Evolutionary conservation across 2,888 invertebrate species (phyloP).

Genomic region (Pilophorus perplexus): DNA sequence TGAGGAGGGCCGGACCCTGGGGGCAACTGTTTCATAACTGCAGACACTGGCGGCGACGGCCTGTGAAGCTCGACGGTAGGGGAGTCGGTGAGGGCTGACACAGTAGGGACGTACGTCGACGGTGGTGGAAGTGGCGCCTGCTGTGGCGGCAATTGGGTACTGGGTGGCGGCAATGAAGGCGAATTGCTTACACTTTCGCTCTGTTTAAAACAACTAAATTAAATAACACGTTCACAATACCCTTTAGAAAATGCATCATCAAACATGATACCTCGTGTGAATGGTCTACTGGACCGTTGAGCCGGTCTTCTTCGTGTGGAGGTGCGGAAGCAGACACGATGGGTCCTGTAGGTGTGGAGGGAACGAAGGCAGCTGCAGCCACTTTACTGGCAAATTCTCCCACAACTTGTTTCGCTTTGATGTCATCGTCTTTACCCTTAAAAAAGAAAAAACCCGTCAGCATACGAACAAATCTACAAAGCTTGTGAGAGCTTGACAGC

Average conservation of each 20-base stretch:
- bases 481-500: too few relatives aligned
- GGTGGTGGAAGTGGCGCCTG: not conserved
- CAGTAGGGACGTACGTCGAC: slow-evolving; percentile 28
- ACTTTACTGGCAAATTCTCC: slow-evolving; percentile 26
- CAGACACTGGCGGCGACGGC: slow-evolving; percentile 18
- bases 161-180: not conserved
- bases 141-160: not conserved
- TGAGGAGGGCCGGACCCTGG: not conserved
- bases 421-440: not conserved
- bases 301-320: slow-evolving; percentile 16
- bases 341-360: not conserved
- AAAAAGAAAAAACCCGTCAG: not conserved
- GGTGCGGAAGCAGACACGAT: not conserved
- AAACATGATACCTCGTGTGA: slow-evolving; percentile 27
- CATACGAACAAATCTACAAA: too few relatives aligned
- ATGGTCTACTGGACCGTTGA: slow-evolving; percentile 19
- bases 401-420: slow-evolving; percentile 15
- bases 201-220: too few relatives aligned
- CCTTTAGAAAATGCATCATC: too few relatives aligned
- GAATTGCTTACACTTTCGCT: too few relatives aligned
- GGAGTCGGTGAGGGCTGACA: slow-evolving; percentile 39
- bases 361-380: slow-evolving; percentile 5
- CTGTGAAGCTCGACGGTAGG: slow-evolving; percentile 40
- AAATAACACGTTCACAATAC: too few relatives aligned
- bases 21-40: slow-evolving; percentile 17